Percentiles rank a stretch among this genome's conserved stretches.
Evolutionary conservation across 2,888 invertebrate genomes (phyloP).

Genomic region (Azorinus chamasolen): DNA sequence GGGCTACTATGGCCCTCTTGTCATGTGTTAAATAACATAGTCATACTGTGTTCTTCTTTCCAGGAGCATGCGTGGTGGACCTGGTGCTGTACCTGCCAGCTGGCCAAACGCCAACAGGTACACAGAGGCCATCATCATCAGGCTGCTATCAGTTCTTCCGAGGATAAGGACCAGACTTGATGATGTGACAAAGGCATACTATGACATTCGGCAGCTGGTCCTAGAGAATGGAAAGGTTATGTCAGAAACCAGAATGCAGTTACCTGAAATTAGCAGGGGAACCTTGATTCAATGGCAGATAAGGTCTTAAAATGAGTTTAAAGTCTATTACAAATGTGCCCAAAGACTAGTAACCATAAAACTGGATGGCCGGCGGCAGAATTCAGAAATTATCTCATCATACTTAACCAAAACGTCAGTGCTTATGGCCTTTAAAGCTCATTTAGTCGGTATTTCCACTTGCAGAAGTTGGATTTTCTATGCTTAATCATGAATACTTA

Average conservation of each 20-base stretch:
- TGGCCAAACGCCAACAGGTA: slow-evolving; percentile 28
- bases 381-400: too few species aligned
- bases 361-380: too few species aligned
- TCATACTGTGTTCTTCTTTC: slow-evolving; percentile 10
- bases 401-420: too few species aligned
- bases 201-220: slow-evolving; percentile 30
- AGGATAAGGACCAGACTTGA: slow-evolving; percentile 18
- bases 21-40: not conserved
- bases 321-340: too few species aligned
- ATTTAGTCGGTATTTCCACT: too few species aligned
- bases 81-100: slow-evolving; percentile 33
- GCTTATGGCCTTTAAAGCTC: too few species aligned
- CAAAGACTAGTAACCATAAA: too few species aligned
- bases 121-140: slow-evolving; percentile 26
- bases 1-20: not conserved
- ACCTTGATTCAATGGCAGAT: slow-evolving; percentile 30
- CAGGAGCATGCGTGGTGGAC: slow-evolving; percentile 30
- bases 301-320: too few species aligned
- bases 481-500: too few species aligned
- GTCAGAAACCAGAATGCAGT: slow-evolving; percentile 15
- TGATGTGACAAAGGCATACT: slow-evolving; percentile 23
- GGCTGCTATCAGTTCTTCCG: slow-evolving; percentile 16
- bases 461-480: too few species aligned
- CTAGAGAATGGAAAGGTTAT: slow-evolving; percentile 23
- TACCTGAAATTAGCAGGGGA: slow-evolving; percentile 29